Base-by-base conservation (phyloP, 2,797 vertebrate genomes). In the Chloroceryle amazona region DNA sequence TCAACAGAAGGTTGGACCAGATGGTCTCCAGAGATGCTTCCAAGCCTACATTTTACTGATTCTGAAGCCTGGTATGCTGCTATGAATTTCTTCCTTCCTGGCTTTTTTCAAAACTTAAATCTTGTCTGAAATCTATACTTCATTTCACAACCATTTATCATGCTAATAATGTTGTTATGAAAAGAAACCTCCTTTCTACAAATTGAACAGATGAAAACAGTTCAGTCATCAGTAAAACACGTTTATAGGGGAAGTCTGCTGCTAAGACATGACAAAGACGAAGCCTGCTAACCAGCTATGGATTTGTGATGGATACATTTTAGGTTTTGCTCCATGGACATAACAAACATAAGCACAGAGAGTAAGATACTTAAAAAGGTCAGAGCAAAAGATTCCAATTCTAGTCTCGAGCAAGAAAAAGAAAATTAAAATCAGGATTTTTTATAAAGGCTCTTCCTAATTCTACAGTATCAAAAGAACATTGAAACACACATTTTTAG, bases 1-100 rank as follows among this genome's bases (percentile, higher is more conserved):
- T 94, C 83, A 90, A 37, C 90, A 96, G 95, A 92, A 93, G 81
- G 76, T 72, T 78, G 89, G 61, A 81, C 76, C 94, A 95, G 89
- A 95, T 84, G 92, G 92, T 85, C 70, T 79, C 68, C 89, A 86
- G 88, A 84, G 70, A 89, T 65, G 62, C 70, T 55, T 93, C 76
- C 76, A 91, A 84, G 60, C 37, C 90, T 78, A 42, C 22, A 86
- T 78, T 90, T 90, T 57, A 37, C 70, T 81, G 31, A 8, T 65
- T 86, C 83, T 86, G 80, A 90, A 29, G 21, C 23, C 90, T 96
- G 55, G 12, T 71, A 23, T 21, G 61, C 37, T 84, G 61, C 73
- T 86, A 0, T 58, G 66, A 60, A 91, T 83, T 95, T 91, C 62
- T 81, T 76, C 58, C 31, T 49, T 68, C 21, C 29, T 42, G 68